Conservation (phyloP, 1,140 invertebrate species). For the Drosophila mauritiana region DNA sequence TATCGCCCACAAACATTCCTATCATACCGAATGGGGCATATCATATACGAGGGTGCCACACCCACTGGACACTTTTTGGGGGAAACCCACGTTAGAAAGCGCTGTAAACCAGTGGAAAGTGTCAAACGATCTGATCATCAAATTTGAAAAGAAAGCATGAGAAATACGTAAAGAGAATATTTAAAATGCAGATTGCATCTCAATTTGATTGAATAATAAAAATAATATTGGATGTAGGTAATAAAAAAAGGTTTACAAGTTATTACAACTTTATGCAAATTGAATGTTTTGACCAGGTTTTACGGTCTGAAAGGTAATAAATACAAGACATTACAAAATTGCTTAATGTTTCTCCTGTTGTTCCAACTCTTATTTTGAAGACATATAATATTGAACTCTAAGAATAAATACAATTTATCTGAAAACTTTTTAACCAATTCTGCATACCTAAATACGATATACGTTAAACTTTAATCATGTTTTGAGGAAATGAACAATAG, state of each 20-base stretch:
- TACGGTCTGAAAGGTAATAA: background rate
- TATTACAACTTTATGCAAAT: slow-evolving; percentile 29
- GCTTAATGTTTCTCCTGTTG: background rate
- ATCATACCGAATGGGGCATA: slow-evolving; percentile 5
- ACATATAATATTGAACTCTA: too few species aligned
- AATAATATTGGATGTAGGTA: background rate
- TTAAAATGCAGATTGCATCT: slow-evolving; percentile 29
- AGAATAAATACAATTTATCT: too few species aligned
- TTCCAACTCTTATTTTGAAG: too few species aligned
- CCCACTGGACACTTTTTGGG: slow-evolving; percentile 20
- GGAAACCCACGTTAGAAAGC: slow-evolving; percentile 42
- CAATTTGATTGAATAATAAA: slow-evolving; percentile 38
- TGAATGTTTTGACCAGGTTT: slow-evolving; percentile 1
- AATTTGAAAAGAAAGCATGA: slow-evolving; percentile 40
- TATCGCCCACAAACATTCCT: slow-evolving; percentile 24
- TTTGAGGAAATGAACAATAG: background rate
- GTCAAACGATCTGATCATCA: slow-evolving; percentile 45
- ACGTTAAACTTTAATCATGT: too few species aligned
- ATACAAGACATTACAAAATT: background rate
- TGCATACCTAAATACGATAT: background rate
- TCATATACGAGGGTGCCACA: slow-evolving; percentile 17
- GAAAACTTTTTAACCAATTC: too few species aligned
- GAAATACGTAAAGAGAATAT: slow-evolving; percentile 22
- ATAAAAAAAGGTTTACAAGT: slow-evolving; percentile 27
- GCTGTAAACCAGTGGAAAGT: slow-evolving; percentile 35